Conservation (phyloP, 2,888 invertebrate species). For the Andricus curvator region DNA sequence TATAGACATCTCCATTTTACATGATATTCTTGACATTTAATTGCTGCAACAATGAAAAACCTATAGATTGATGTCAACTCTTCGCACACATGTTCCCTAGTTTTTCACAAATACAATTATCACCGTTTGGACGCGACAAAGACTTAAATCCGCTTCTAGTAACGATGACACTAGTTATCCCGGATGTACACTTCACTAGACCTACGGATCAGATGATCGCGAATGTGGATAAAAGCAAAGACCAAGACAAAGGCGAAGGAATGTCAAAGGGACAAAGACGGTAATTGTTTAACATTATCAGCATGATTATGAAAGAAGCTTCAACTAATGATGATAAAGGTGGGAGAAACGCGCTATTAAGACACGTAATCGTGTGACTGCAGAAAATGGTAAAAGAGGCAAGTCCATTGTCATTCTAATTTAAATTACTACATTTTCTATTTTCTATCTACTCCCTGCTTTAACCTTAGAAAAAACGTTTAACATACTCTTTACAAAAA, state of each 20-base stretch:
- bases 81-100: not conserved
- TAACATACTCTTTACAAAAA: not conserved
- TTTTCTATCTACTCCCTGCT: not conserved
- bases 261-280: constrained; percentile 20
- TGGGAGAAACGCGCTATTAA: constrained; percentile 35
- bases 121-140: not conserved
- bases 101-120: constrained; percentile 8
- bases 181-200: constrained; percentile 13
- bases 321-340: constrained; percentile 29
- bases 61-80: no score
- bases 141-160: not conserved
- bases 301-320: constrained; percentile 18
- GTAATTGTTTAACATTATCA: constrained; percentile 26
- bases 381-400: not conserved
- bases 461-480: not conserved
- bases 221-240: constrained; percentile 16
- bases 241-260: constrained; percentile 27
- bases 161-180: not conserved
- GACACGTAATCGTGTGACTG: constrained; percentile 14
- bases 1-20: no score
- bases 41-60: no score
- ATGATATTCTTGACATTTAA: no score
- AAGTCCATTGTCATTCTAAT: constrained; percentile 27
- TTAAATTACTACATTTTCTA: constrained; percentile 22
- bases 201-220: not conserved